Evolutionary conservation across 2,113 vertebrate species (phyloP).

Genomic region (Podarcis muralis): DNA sequence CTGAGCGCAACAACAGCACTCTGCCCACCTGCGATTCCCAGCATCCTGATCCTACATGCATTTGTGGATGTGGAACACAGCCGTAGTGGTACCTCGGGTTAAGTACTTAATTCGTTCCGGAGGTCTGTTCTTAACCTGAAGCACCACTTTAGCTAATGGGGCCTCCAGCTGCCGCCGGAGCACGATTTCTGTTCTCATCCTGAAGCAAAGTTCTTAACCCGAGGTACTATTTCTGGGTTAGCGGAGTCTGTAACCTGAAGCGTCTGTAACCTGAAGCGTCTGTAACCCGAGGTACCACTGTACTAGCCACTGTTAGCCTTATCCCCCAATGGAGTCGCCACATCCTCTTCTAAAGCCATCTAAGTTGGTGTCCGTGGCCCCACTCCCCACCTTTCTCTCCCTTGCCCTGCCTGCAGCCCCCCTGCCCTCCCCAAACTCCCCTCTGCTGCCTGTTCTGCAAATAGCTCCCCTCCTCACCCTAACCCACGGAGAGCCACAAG

Average conservation of each 20-base stretch:
- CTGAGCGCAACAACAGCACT: neutral
- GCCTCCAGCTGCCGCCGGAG: too few species aligned
- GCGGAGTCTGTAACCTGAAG: too few species aligned
- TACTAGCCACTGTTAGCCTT: neutral
- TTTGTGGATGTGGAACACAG: neutral
- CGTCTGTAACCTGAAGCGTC: too few species aligned
- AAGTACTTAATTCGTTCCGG: too few species aligned
- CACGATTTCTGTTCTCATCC: too few species aligned
- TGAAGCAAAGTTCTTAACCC: too few species aligned
- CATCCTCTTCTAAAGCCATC: too few species aligned
- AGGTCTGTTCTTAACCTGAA: too few species aligned
- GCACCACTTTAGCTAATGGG: too few species aligned
- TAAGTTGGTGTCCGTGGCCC: neutral
- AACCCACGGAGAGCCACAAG: neutral
- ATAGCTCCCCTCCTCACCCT: constrained; percentile 6
- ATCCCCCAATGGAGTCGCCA: neutral
- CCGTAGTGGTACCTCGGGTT: too few species aligned
- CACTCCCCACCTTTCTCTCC: neutral
- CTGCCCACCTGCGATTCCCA: neutral
- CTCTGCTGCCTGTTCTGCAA: neutral
- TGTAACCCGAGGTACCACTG: too few species aligned
- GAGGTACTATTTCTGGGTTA: too few species aligned
- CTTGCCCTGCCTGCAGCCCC: neutral
- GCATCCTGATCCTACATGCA: neutral
- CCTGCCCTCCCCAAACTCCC: rapidly evolving